phyloP scores from a whole-genome alignment of 2,888 invertebrate species.

The Tipula unca region DNA sequence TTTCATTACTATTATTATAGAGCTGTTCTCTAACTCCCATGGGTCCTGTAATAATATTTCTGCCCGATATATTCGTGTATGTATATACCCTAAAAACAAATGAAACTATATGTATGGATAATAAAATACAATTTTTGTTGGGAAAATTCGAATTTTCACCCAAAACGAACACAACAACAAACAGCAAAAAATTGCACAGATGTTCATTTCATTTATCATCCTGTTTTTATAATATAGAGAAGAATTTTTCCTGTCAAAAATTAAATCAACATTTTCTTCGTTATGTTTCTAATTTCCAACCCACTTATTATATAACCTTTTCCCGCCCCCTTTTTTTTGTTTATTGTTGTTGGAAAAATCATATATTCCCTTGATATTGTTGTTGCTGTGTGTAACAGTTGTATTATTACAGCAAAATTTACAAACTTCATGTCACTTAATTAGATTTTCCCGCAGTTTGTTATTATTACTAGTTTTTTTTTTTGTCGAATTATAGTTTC shows the following conservation, averaged over 20 bases:
- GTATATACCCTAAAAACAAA: background rate
- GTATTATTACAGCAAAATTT: background rate
- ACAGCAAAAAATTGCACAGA: background rate
- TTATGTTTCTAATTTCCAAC: constrained; percentile 8
- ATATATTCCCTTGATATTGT: background rate
- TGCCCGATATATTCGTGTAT: background rate
- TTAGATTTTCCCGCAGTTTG: background rate
- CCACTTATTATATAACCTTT: constrained; percentile 14
- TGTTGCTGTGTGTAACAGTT: background rate
- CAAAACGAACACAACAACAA: background rate
- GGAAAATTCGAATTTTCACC: background rate
- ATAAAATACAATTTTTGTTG: background rate
- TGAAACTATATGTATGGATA: background rate
- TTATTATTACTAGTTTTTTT: background rate
- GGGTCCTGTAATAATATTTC: background rate
- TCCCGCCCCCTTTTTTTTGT: background rate
- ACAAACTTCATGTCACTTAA: background rate
- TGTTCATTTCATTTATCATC: constrained; percentile 14
- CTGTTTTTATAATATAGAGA: background rate
- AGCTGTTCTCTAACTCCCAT: background rate
- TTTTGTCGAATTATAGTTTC: background rate
- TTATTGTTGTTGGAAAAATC: background rate
- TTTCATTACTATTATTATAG: background rate
- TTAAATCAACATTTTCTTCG: constrained; percentile 14
- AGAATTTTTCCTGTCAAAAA: background rate